Conservation (phyloP, 2,888 invertebrate genomes). For the Ditula angustiorana region DNA sequence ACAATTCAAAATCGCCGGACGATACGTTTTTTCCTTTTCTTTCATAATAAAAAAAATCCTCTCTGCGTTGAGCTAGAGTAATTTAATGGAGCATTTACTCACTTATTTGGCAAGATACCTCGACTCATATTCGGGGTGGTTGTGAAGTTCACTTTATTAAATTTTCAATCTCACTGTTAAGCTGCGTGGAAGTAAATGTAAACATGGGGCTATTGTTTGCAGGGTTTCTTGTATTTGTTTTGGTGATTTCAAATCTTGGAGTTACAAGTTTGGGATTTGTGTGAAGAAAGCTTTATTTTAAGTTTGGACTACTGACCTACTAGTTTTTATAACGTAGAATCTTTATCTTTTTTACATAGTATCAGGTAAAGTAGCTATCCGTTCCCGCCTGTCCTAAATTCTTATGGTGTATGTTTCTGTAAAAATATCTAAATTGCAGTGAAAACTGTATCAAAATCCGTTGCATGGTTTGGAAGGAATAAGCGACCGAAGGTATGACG, state of each 20-base stretch:
- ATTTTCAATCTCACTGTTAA: conserved; percentile 56
- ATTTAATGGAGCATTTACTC: conserved; percentile 43
- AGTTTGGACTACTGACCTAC: too few species aligned
- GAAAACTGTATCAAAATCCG: too few species aligned
- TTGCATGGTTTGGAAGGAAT: too few species aligned
- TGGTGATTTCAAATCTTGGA: neutral
- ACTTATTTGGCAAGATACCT: conserved; percentile 20
- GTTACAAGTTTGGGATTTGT: neutral
- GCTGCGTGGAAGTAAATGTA: conserved; percentile 23
- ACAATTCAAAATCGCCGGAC: neutral
- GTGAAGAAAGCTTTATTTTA: neutral
- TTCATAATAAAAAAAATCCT: conserved; percentile 13
- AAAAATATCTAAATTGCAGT: too few species aligned
- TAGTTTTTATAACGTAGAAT: too few species aligned
- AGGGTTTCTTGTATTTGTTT: conserved; percentile 27
- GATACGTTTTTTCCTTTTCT: neutral
- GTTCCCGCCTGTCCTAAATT: too few species aligned
- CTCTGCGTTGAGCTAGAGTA: conserved; percentile 39
- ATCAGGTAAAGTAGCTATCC: too few species aligned
- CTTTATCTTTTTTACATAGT: too few species aligned
- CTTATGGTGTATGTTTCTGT: too few species aligned
- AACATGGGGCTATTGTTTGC: conserved; percentile 2
- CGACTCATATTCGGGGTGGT: conserved; percentile 45
- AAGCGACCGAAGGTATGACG: too few species aligned
- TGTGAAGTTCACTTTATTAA: conserved; percentile 57